Evolutionary conservation across 2,888 invertebrate species (phyloP), one percentile per base, ranked within the genome.

Genomic region (Griposia aprilina): DNA sequence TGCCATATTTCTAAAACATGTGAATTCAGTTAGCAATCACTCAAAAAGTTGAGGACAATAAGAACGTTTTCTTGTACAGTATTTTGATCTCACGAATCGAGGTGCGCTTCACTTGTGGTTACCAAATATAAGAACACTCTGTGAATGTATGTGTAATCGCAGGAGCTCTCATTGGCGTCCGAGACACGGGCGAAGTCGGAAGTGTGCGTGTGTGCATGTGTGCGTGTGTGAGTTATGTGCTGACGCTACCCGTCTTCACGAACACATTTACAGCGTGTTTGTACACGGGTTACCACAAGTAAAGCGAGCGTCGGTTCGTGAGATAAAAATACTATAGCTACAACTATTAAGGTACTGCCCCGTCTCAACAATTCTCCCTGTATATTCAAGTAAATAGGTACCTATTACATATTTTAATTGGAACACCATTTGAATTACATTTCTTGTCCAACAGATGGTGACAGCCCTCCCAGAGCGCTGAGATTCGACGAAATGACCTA

Each of bases 371-470:
- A 23, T 17, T 1, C 10, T 11, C 23, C 23, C 36, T 36, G 1
- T 30, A 30, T 36, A 17, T 17, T 55, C 23, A 36, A 68, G 2
- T 23, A n/a, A 67, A 67, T 50, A 26, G 4, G 23, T 30, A 30
- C 2, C 17, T 45, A 23, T 1, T 23, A 8, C 5, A 5, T 66
- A 2, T 45, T 50, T 23, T 63, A 63, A 45, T 30, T 23, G 15
- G 2, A 41, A 50, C 8, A 17, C 23, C 0, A 30, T 52, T 57
- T 52, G 15, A 13, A 52, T 48, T 7, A 2, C 0, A 3, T 60
- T 72, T 59, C 71, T 72, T 86, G 0, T 69, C 23, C 59, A 48
- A 74, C 84, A 74, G 83, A 20, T 4, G 74, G 15, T 17, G 65
- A 57, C 1, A 23, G 10, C n/a, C 30, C 30, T 36, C 1, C 60